Base-by-base conservation (phyloP, 2,113 vertebrate genomes). In the Coptodon rendalli region DNA sequence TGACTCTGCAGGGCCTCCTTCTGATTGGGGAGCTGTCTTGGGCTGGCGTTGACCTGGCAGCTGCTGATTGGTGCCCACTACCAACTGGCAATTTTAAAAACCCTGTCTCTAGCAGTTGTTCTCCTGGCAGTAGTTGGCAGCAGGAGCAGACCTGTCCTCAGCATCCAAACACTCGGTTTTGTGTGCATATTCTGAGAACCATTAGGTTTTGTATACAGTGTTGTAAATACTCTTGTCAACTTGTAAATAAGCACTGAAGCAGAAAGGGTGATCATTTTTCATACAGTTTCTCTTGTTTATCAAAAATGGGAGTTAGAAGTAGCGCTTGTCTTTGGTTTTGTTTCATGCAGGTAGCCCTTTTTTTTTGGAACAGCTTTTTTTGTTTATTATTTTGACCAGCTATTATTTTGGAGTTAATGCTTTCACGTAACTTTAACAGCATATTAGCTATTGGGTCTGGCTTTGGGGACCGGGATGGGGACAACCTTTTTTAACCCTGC, bases 381-480 rank as follows among this genome's bases (percentile, higher is more conserved):
- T 56, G 22, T 56, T 56, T 56, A 27, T 56, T 56, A 27, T 7
- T 56, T 57, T 59, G 13, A 29, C 13, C 56, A 57, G 7, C 27
- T 29, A 29, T 59, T 59, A 59, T 1, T 29, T 59, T 29, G 24
- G 56, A 59, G 56, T 29, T 16, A 59, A 29, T 29, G 54, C 24
- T 57, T 57, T 57, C 56, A 9, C 1, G 0, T 59, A 31, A 14
- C 57, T 61, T 31, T 61, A 31, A 31, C 12, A 3, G 57, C 24
- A 31, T 59, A 17, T 59, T 59, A 9, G 14, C 27, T 59, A 17
- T 31, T 31, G 27, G 57, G 5, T 59, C 57, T 2, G 7, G 27
- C 56, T 59, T 6, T 31, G 56, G 13, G 7, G 54, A 57, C 24
- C 1, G 4, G 54, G 24, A 0, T 0, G 24, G 27, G 56, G 57